Percentiles rank a stretch among this genome's conserved stretches.
These are phyloP conservation scores for Tapera naevia DNA, from an alignment of 2,797 vertebrate species.

Conservation along the genomic window DNA sequence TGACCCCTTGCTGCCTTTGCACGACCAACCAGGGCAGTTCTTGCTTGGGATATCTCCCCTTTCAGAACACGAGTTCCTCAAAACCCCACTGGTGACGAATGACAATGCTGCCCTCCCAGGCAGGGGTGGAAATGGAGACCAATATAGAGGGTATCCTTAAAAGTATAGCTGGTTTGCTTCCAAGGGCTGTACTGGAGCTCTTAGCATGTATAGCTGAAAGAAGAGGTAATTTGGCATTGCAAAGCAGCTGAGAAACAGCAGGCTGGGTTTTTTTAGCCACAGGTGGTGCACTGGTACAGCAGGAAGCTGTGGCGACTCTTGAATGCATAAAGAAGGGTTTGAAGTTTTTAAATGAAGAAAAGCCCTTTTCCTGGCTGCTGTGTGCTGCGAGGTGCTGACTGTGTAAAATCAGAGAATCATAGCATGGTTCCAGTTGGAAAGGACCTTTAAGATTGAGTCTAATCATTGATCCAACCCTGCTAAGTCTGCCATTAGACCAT, in stretches of 20 bases:
- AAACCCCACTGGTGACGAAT: not conserved
- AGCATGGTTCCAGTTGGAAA: too few relatives aligned
- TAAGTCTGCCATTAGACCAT: too few relatives aligned
- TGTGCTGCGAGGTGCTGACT: fast-evolving
- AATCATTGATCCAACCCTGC: too few relatives aligned
- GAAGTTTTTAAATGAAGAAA: not conserved
- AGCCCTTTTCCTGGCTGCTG: not conserved
- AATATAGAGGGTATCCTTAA: not conserved
- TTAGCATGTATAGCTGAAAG: not conserved
- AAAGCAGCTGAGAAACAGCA: not conserved
- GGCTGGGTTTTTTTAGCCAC: not conserved
- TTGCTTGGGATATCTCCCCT: not conserved
- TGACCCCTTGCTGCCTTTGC: not conserved
- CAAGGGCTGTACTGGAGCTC: not conserved
- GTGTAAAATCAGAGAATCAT: too few relatives aligned
- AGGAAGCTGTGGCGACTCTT: not conserved
- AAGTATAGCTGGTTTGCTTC: not conserved
- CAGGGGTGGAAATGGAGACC: not conserved
- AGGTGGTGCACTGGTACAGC: fast-evolving
- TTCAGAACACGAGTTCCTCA: not conserved
- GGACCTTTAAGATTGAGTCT: too few relatives aligned
- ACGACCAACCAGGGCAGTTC: not conserved
- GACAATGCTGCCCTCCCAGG: not conserved
- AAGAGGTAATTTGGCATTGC: fast-evolving
- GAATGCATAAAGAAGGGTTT: fast-evolving